Evolutionary conservation across 1,140 invertebrate species (phyloP).

Genomic region (Drosophila littoralis): DNA sequence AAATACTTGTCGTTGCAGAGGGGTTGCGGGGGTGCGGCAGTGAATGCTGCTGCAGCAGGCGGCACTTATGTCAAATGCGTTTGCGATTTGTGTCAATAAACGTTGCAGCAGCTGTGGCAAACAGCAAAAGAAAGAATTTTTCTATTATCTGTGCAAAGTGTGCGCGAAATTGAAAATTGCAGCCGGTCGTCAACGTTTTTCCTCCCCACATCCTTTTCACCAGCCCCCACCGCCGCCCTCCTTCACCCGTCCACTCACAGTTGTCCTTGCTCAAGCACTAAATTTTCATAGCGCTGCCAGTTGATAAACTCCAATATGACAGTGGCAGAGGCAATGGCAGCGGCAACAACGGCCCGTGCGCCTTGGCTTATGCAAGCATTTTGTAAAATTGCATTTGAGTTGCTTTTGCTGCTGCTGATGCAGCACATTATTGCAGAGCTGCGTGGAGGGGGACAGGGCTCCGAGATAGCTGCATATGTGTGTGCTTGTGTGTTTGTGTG

Average conservation of each 20-base stretch:
- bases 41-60: constrained; percentile 18
- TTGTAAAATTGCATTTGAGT: constrained; percentile 76
- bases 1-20: background rate
- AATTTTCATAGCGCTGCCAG: constrained; percentile 76
- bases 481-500: background rate
- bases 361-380: constrained; percentile 76
- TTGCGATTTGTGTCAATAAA: constrained; percentile 82
- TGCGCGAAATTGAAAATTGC: constrained; percentile 82
- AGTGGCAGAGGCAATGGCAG: constrained; percentile 25
- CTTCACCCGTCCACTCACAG: background rate
- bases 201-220: background rate
- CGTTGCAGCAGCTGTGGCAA: constrained; percentile 47
- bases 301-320: constrained; percentile 81
- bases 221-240: background rate
- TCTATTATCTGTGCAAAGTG: constrained; percentile 81
- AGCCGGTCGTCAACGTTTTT: constrained; percentile 27
- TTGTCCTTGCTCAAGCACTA: constrained; percentile 52
- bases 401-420: constrained; percentile 57
- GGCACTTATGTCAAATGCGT: constrained; percentile 81
- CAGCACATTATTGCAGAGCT: constrained; percentile 66
- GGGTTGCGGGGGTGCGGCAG: background rate
- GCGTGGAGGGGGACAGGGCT: background rate
- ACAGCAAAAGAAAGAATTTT: constrained; percentile 67
- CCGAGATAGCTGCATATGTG: constrained; percentile 6
- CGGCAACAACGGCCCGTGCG: constrained; percentile 18